Evolutionary conservation across 2,797 vertebrate genomes (phyloP).

Genomic region (Acomys russatus): DNA sequence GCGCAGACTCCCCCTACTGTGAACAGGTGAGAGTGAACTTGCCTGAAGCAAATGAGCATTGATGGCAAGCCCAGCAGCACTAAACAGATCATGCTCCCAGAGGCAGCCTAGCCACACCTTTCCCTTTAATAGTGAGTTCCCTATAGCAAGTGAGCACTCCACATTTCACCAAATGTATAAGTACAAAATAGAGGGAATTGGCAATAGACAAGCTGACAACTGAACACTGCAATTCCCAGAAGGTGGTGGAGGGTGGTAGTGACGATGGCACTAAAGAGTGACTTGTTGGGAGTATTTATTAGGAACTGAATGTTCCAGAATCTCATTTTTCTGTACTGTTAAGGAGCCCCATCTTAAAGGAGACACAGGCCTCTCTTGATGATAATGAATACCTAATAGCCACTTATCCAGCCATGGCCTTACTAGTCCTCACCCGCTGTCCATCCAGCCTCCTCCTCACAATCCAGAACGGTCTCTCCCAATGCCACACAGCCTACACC

Average conservation of each 20-base stretch:
- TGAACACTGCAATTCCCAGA: background rate
- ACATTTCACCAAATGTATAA: background rate
- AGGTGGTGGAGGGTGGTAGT: accelerated
- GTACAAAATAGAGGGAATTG: background rate
- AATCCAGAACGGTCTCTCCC: background rate
- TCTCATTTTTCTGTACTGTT: background rate
- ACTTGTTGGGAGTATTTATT: accelerated
- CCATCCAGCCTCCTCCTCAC: too few species aligned
- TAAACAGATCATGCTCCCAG: background rate
- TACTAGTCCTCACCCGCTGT: accelerated
- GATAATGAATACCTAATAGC: background rate
- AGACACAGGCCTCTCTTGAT: background rate
- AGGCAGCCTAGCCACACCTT: background rate
- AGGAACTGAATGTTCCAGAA: background rate
- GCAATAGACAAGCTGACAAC: background rate
- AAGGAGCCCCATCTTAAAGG: background rate
- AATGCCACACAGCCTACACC: background rate
- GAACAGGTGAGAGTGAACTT: background rate
- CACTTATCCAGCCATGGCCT: background rate
- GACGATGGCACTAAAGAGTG: background rate
- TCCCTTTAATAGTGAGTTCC: background rate
- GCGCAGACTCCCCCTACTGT: background rate
- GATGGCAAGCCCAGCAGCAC: background rate
- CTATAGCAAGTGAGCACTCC: background rate
- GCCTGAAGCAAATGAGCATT: background rate